Base-by-base conservation (phyloP, 2,888 invertebrate species). In the Orthosia cruda region DNA sequence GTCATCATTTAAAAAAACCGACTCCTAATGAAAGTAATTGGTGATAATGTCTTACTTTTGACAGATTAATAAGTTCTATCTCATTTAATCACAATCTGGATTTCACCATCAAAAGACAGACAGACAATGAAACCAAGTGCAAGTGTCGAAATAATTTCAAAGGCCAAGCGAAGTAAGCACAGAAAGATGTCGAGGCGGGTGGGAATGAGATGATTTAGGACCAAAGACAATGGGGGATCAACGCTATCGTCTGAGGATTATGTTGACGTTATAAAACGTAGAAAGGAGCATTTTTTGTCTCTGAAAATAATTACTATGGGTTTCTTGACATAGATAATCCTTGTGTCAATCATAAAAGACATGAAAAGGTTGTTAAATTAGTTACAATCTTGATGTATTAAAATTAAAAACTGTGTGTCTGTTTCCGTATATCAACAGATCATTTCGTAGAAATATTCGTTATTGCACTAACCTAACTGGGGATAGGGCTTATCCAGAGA, bases 151-250 rank as follows among this genome's bases (percentile, higher is more conserved):
- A 61, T 64, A 65, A 72, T 64, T 55, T 65, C n/a, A 45, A 63
- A 65, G 32, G 23, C 61, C 65, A 18, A 77, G 59, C 50, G 11
- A 40, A 66, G n/a, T 65, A 54, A 72, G 54, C 50, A n/a, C 20
- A 50, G 50, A 71, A 23, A 65, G 12, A 65, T n/a, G 64, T 65
- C 16, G 23, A 45, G 64, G 54, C 13, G 59, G 64, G 16, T 3
- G 20, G 20, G 47, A 23, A 72, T 64, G 45, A 50, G 47, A 72
- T 65, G 52, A 67, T 80, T 74, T 57, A 50, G 47, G 49, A 67
- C 50, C 26, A 50, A 50, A 80, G 58, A 78, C 80, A 80, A 80
- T 58, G 52, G 66, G 49, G 66, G 54, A 67, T 40, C 26, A 64
- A 23, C 16, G 52, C 23, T 16, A 49, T n/a, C 26, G 26, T 26